These are phyloP conservation scores for Tetramorium parvispinum DNA, from an alignment of 1,140 invertebrate species.

Conservation along the genomic window DNA sequence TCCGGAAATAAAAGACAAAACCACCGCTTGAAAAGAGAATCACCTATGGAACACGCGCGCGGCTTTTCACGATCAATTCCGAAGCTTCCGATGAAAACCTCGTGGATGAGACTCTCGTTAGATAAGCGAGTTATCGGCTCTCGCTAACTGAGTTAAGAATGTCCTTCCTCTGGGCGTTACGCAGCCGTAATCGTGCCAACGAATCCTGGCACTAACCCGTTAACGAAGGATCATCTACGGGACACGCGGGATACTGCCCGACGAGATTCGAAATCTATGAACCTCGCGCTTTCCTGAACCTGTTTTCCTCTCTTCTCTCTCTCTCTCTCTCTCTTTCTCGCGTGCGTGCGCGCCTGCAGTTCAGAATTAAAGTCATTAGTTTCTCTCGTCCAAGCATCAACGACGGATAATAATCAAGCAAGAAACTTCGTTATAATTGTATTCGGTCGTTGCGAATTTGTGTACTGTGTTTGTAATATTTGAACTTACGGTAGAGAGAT, in stretches of 20 bases:
- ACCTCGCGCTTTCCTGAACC: background rate
- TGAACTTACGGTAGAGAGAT: background rate
- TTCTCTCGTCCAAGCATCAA: background rate
- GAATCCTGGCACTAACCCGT: constrained; percentile 14
- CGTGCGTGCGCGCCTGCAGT: constrained; percentile 1
- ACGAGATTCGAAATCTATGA: constrained; percentile 31
- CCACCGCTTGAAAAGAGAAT: background rate
- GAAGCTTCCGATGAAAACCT: constrained; percentile 35
- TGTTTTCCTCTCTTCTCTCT: background rate
- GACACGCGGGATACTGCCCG: background rate
- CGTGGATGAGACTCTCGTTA: background rate
- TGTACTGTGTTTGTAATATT: background rate
- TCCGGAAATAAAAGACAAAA: background rate
- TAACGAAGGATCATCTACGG: constrained; percentile 45
- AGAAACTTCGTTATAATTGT: constrained; percentile 6
- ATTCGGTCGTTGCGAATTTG: background rate
- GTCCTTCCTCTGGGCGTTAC: constrained; percentile 37
- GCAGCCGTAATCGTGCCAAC: constrained; percentile 13
- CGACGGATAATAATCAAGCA: background rate
- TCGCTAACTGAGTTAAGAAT: constrained; percentile 53
- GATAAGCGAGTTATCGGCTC: constrained; percentile 39
- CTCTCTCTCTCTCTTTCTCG: background rate
- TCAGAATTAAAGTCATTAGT: constrained; percentile 49
- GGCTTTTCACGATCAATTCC: constrained; percentile 31
- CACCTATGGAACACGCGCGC: background rate